Percentiles rank a stretch among this genome's conserved stretches.
These are phyloP conservation scores for Atta cephalotes DNA, from an alignment of 1,140 invertebrate species.

Conservation along the genomic window DNA sequence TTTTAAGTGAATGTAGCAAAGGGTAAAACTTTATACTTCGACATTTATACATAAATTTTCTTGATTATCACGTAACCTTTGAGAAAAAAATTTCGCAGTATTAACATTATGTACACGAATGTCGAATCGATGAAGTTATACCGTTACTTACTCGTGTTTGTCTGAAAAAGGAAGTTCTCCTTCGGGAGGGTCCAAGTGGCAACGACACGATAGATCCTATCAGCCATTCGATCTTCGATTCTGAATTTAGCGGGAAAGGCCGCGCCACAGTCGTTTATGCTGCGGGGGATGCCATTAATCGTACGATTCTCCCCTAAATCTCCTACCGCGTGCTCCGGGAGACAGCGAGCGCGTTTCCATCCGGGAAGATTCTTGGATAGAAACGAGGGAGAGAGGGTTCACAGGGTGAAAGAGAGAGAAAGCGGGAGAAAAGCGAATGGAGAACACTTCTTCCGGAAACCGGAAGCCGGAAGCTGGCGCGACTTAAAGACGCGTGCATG, in stretches of 20 bases:
- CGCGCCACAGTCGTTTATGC: conserved; percentile 69
- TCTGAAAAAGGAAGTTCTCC: not conserved
- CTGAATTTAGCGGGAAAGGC: conserved; percentile 61
- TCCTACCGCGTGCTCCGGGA: conserved; percentile 68
- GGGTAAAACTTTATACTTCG: not conserved
- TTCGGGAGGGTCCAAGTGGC: conserved; percentile 30
- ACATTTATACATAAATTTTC: not conserved
- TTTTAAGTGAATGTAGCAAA: not conserved
- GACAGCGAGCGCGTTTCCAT: conserved; percentile 71
- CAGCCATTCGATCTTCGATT: conserved; percentile 65
- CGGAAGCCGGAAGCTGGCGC: conserved; percentile 82
- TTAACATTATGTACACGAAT: not conserved
- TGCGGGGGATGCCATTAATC: conserved; percentile 79
- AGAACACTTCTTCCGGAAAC: conserved; percentile 78
- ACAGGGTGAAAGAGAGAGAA: conserved; percentile 57
- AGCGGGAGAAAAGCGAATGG: conserved; percentile 33
- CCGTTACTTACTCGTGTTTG: not conserved
- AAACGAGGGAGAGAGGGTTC: conserved; percentile 63
- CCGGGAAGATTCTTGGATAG: conserved; percentile 70
- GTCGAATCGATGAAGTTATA: not conserved
- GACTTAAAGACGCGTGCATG: conserved; percentile 78
- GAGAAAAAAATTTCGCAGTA: not conserved
- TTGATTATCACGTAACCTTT: not conserved
- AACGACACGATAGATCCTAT: conserved; percentile 62
- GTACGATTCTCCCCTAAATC: conserved; percentile 80